Percentiles rank a stretch among this genome's conserved stretches.
phyloP scores from a whole-genome alignment of 2,797 vertebrate genomes.

The Pangasius krempfi region DNA sequence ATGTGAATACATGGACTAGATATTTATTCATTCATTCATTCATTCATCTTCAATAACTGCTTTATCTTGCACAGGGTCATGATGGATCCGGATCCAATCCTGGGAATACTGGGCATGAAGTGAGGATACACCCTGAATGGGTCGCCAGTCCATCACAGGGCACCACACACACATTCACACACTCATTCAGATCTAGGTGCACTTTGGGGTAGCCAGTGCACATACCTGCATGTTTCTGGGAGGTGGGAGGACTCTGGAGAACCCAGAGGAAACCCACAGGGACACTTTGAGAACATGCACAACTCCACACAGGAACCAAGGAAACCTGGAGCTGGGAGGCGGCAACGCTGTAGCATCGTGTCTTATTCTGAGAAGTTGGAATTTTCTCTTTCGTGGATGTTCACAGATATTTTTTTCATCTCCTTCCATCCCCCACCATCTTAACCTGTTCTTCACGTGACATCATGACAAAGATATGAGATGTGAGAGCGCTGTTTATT shows the following conservation, averaged over 20 bases:
- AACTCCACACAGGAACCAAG: not conserved
- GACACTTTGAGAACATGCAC: not conserved
- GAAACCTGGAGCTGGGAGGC: not conserved
- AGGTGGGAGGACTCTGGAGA: not conserved
- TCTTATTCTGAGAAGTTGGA: not conserved
- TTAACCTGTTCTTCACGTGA: not conserved
- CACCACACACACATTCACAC: not conserved
- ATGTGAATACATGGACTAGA: not conserved
- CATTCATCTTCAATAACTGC: not conserved
- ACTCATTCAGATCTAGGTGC: not conserved
- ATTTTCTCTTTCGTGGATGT: not conserved
- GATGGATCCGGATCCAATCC: not conserved
- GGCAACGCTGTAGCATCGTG: too few relatives aligned
- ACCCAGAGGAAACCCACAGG: not conserved
- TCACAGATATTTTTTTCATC: not conserved
- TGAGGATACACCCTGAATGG: not conserved
- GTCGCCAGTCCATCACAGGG: not conserved
- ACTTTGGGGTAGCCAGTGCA: not conserved
- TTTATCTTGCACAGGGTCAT: not conserved
- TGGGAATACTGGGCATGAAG: not conserved
- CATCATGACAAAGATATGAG: not conserved
- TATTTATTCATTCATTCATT: not conserved
- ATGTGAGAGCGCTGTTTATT: not conserved
- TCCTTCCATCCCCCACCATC: not conserved
- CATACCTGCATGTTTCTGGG: not conserved